Evolutionary conservation across 2,888 invertebrate species (phyloP).

Genomic region (Platypus cylindrus): DNA sequence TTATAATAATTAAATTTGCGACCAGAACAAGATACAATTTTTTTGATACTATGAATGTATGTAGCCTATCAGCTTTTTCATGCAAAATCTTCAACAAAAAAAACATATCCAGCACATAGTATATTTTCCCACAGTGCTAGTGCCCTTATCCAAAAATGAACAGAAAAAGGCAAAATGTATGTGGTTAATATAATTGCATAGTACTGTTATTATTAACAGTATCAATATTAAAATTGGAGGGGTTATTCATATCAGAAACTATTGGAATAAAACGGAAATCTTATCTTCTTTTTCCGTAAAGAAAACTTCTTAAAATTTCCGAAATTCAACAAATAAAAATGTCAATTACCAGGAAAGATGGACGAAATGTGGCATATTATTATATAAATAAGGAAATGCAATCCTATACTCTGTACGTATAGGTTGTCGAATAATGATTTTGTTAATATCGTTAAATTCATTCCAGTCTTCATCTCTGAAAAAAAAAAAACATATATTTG

Average conservation of each 20-base stretch:
- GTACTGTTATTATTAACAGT: too few species aligned
- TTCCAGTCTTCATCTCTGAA: slow-evolving; percentile 98
- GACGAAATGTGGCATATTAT: slow-evolving; percentile 96
- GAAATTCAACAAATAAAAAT: not conserved
- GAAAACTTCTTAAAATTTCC: not conserved
- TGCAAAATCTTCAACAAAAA: slow-evolving; percentile 35
- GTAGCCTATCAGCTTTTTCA: slow-evolving; percentile 45
- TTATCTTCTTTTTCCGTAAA: not conserved
- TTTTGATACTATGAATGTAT: slow-evolving; percentile 29
- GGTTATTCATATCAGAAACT: too few species aligned
- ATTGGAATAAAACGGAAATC: not conserved
- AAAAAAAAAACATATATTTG: slow-evolving; percentile 18
- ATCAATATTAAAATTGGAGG: too few species aligned
- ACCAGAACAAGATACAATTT: not conserved
- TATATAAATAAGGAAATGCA: slow-evolving; percentile 98
- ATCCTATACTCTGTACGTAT: slow-evolving; percentile 98
- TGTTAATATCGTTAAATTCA: slow-evolving; percentile 99
- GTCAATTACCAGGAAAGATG: slow-evolving; percentile 84
- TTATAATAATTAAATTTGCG: not conserved
- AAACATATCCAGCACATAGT: slow-evolving; percentile 40
- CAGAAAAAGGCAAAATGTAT: slow-evolving; percentile 33
- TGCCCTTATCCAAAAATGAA: slow-evolving; percentile 31
- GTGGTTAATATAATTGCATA: slow-evolving; percentile 12
- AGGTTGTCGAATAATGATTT: slow-evolving; percentile 97
- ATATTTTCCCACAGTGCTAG: slow-evolving; percentile 47